Evolutionary conservation across 2,797 vertebrate genomes (phyloP).

Genomic region (Mus caroli): DNA sequence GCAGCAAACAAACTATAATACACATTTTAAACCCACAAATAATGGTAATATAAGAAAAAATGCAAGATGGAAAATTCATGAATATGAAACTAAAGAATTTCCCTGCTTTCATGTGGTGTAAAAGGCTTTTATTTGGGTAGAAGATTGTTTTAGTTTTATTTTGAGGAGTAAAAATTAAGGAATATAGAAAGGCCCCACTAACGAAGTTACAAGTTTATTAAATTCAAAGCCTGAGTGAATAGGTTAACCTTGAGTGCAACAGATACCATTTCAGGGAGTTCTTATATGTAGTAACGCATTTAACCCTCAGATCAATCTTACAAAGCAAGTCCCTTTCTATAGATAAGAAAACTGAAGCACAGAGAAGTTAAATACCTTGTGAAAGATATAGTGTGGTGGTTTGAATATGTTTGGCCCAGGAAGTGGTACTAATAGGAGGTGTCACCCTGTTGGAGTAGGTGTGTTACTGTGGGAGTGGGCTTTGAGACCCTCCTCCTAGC

Average conservation of each 20-base stretch:
- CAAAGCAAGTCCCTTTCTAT: conserved; percentile 50
- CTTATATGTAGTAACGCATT: conserved; percentile 56
- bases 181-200: conserved; percentile 41
- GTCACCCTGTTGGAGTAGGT: not conserved
- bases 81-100: conserved; percentile 57
- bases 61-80: conserved; percentile 53
- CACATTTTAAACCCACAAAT: conserved; percentile 63
- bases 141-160: not conserved
- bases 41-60: conserved; percentile 59
- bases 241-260: conserved; percentile 31
- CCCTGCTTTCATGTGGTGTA: not conserved
- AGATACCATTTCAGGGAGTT: conserved; percentile 56
- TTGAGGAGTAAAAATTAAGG: conserved; percentile 33
- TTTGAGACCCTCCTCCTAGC: not conserved
- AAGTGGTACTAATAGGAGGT: not conserved
- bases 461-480: not conserved
- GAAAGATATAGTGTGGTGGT: conserved; percentile 40
- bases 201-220: conserved; percentile 43
- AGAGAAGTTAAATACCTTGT: conserved; percentile 64
- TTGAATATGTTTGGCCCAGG: not conserved
- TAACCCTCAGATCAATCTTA: conserved; percentile 59
- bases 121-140: not conserved
- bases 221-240: conserved; percentile 55
- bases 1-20: conserved; percentile 46
- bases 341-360: conserved; percentile 70